phyloP scores from a whole-genome alignment of 2,888 invertebrate genomes.

The Rhingia rostrata region DNA sequence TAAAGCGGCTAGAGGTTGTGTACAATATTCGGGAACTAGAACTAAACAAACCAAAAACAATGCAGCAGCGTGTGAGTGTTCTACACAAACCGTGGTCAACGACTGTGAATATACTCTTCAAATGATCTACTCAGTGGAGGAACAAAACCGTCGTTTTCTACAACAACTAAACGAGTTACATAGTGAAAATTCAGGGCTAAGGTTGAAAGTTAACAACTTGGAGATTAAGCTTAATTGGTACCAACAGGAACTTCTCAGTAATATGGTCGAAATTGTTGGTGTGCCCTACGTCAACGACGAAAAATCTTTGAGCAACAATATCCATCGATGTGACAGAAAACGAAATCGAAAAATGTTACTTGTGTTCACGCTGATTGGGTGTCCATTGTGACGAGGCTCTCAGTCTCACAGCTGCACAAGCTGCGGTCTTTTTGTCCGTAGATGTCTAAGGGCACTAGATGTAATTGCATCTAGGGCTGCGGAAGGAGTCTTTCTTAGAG shows the following conservation, averaged over 20 bases:
- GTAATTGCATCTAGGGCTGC: too few relatives aligned
- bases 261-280: constrained; percentile 20
- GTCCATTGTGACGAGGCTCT: too few relatives aligned
- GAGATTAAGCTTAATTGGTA: constrained; percentile 42
- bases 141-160: constrained; percentile 23
- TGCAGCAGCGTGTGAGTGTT: too few relatives aligned
- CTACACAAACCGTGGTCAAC: too few relatives aligned
- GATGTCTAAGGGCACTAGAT: too few relatives aligned
- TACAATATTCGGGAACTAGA: too few relatives aligned
- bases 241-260: constrained; percentile 7
- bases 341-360: constrained; percentile 32
- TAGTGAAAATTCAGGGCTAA: constrained; percentile 16
- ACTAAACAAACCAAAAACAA: too few relatives aligned
- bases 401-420: too few relatives aligned
- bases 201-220: constrained; percentile 7
- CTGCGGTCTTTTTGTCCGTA: too few relatives aligned
- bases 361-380: too few relatives aligned
- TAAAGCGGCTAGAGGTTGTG: too few relatives aligned
- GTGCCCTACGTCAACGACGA: constrained; percentile 15
- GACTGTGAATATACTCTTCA: neutral
- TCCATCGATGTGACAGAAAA: constrained; percentile 21
- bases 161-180: constrained; percentile 7
- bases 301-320: constrained; percentile 1
- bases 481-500: too few relatives aligned
- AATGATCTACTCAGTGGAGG: constrained; percentile 24